Evolutionary conservation across 2,113 vertebrate species (phyloP), one percentile per base, ranked within the genome.

Genomic region (Argyrosomus japonicus): DNA sequence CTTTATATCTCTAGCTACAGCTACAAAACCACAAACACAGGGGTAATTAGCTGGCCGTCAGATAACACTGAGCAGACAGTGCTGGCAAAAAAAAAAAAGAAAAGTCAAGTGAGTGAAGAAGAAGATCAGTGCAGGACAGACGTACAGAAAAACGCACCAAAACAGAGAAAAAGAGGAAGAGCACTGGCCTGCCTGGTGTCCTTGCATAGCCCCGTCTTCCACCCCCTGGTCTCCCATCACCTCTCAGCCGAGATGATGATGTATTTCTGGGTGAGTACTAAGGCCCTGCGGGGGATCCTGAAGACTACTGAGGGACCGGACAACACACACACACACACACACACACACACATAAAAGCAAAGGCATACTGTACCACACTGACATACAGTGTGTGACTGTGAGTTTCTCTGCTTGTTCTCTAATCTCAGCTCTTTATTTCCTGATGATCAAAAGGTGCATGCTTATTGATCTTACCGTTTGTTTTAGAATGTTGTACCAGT

Each of bases 211-310:
- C 81, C 84, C 32, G 54, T 86, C 76, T 68, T 82, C 78, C 72
- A 81, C 21, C 77, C 79, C 72, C 72, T 62, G 81, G 68, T 79
- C 62, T 82, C 64, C 75, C 79, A 18, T 51, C 68, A 68, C 78
- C 77, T 81, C 83, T 85, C 87, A 50, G 81, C 79, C 43, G 75
- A 88, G 83, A 93, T 93, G 90, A 93, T 93, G 92, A 93, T 93
- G 92, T 93, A 93, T 85, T 93, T 92, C 77, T 93, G 89, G 92
- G 90, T 91, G 86, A 93, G 92, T 93, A 91, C 81, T 14, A 19
- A 82, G 86, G 89, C 84, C 87, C 74, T 62, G 69, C 51, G 11
- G 64, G 65, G 68, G 82, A 68, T 83, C 79, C 47, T 74, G 62
- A 68, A 67, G 27, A 29, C 69, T 43, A 9, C 53, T 32, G 14